phyloP scores from a whole-genome alignment of 2,113 vertebrate species.

The Stigmatopora argus region DNA sequence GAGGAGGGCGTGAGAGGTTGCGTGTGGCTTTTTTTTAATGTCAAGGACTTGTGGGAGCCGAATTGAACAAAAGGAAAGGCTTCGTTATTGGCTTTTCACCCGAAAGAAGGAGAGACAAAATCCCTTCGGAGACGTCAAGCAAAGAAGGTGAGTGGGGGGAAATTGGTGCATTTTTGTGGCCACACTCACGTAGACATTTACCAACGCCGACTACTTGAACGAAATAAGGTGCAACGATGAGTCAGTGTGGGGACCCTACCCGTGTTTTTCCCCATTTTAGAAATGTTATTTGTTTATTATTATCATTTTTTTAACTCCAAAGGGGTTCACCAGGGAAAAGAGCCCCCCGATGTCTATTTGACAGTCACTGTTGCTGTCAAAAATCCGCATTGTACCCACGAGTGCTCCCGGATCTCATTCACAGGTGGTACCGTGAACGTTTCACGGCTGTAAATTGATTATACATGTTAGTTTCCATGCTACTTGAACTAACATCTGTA shows the following conservation, averaged over 20 bases:
- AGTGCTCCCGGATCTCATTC: slow-evolving; percentile 5
- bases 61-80: slow-evolving; percentile 47
- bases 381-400: slow-evolving; percentile 27
- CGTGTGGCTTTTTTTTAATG: slow-evolving; percentile 16
- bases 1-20: slow-evolving; percentile 7
- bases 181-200: slow-evolving; percentile 15
- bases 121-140: slow-evolving; percentile 4
- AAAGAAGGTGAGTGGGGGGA: slow-evolving; percentile 58
- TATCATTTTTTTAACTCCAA: neutral
- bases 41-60: slow-evolving; percentile 21
- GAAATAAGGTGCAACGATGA: slow-evolving; percentile 35
- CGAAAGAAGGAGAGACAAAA: slow-evolving; percentile 1
- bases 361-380: slow-evolving; percentile 14
- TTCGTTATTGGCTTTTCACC: slow-evolving; percentile 26
- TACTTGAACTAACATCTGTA: slow-evolving; percentile 1
- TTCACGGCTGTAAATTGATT: neutral
- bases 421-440: slow-evolving; percentile 50
- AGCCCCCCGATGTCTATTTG: neutral
- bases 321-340: neutral
- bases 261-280: neutral
- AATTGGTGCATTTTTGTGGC: slow-evolving; percentile 2
- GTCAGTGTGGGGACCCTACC: slow-evolving; percentile 33
- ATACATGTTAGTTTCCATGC: slow-evolving; percentile 8
- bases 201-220: slow-evolving; percentile 14
- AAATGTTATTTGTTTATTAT: too few species aligned